Conservation (phyloP, 1,140 invertebrate species). For the Halictus rubicundus region DNA sequence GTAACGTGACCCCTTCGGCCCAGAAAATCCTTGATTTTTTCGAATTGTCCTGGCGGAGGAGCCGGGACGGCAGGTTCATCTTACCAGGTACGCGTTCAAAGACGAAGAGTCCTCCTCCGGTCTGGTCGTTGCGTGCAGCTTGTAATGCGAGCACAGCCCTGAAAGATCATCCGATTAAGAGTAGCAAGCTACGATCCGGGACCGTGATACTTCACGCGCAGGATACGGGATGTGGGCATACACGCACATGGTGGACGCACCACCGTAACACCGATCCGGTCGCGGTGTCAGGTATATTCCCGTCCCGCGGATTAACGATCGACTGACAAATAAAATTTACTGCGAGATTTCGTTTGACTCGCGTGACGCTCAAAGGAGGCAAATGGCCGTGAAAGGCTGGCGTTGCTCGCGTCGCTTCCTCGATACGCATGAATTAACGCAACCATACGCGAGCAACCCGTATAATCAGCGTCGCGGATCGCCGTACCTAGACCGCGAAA, state of each 20-base stretch:
- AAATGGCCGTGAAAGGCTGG: conserved; percentile 25
- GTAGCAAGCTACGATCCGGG: conserved; percentile 58
- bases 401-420: conserved; percentile 2
- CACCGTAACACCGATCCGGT: not conserved
- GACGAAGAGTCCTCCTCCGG: conserved; percentile 33
- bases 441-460: not conserved
- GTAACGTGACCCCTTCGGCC: conserved; percentile 15
- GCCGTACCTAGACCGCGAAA: not conserved
- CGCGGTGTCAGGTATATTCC: conserved; percentile 33
- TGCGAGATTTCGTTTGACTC: conserved; percentile 26
- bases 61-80: conserved; percentile 35
- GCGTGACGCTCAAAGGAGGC: conserved; percentile 10
- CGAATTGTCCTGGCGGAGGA: not conserved
- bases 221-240: conserved; percentile 12
- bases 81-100: conserved; percentile 46
- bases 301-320: conserved; percentile 57
- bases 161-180: conserved; percentile 65
- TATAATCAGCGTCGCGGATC: not conserved
- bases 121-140: conserved; percentile 47
- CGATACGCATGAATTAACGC: conserved; percentile 15
- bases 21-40: not conserved
- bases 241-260: not conserved
- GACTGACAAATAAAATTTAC: conserved; percentile 53
- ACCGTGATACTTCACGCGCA: conserved; percentile 48
- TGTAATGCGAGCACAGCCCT: conserved; percentile 55